Evolutionary conservation across 2,113 vertebrate genomes (phyloP).

Genomic region (Rhinogobius similis): DNA sequence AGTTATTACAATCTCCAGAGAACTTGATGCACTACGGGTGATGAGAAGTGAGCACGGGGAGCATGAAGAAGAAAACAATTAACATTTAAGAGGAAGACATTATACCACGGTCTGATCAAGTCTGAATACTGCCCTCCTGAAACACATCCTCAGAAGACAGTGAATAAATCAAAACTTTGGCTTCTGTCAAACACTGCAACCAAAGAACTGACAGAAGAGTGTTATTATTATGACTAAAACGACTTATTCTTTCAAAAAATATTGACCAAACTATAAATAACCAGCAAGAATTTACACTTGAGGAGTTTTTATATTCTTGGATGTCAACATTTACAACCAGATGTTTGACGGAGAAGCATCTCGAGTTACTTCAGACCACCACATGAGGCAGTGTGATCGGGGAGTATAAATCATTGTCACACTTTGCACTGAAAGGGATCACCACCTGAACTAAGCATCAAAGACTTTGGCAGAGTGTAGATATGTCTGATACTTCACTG

Average conservation of each 20-base stretch:
- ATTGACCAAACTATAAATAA: conserved; percentile 8
- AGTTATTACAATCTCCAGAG: too few relatives aligned
- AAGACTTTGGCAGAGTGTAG: conserved; percentile 25
- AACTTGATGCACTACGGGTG: too few relatives aligned
- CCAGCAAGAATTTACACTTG: background rate
- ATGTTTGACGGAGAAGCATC: conserved; percentile 21
- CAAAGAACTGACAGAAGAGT: background rate
- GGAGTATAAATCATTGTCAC: conserved; percentile 43
- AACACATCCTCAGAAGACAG: conserved; percentile 19
- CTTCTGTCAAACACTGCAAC: conserved; percentile 12
- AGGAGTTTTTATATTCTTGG: conserved; percentile 18
- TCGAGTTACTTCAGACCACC: conserved; percentile 38
- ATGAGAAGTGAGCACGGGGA: too few relatives aligned
- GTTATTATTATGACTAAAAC: conserved; percentile 21
- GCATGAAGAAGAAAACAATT: too few relatives aligned
- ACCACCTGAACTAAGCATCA: conserved; percentile 32
- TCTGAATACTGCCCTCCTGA: background rate
- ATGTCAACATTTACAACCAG: conserved; percentile 26
- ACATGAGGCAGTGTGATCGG: conserved; percentile 46
- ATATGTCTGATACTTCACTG: background rate
- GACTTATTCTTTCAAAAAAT: conserved; percentile 1
- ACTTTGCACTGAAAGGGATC: conserved; percentile 23
- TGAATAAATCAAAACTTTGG: conserved; percentile 12
- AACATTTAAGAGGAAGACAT: too few relatives aligned
- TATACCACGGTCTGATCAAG: too few relatives aligned